Evolutionary conservation across 2,888 invertebrate genomes (phyloP), one percentile per base, ranked within the genome.

Genomic region (Leptogaster cylindrica): DNA sequence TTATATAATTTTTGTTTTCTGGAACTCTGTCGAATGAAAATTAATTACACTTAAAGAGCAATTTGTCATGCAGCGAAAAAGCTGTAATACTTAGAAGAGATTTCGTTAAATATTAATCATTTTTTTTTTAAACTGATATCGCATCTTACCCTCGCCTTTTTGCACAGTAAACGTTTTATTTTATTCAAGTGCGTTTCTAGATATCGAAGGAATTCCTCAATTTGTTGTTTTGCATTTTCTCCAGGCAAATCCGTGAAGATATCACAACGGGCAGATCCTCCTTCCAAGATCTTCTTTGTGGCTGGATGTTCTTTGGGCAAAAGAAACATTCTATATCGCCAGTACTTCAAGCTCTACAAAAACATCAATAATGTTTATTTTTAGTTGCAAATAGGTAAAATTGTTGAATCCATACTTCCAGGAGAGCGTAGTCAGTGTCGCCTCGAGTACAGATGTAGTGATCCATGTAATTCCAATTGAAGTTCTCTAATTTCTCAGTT

Each of bases 401-500:
- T 25, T 23, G 16, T n/a, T n/a, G n/a, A n/a, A 16, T 18, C 73
- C 75, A 78, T 80, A 94, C 94, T 84, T 95, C 94, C 70, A 89
- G 89, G 25, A 96, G 83, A 27, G 89, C 86, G 82, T 94, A 95
- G 78, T 95, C 95, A 0, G 92, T 92, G 77, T 96, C 95, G 0
- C 97, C 97, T 69, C 95, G 85, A 0, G 95, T 95, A 76, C 96
- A 96, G 71, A 97, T 95, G 78, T 97, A 97, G 79, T 96, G 93
- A 82, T 98, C 97, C 83, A 97, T 87, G 77, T 95, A 95, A 81
- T 97, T 97, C 97, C 97, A 98, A 82, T 95, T 96, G 78, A 93
- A 97, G 74, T 92, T 95, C 81, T 97, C 97, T 64, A 97, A 82
- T 77, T 95, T 94, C 81, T 97, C 96, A 0, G 95, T 95, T 1